Percentiles rank a stretch among this genome's conserved stretches.
Conservation (phyloP, 1,140 invertebrate genomes). For the Mya arenaria region DNA sequence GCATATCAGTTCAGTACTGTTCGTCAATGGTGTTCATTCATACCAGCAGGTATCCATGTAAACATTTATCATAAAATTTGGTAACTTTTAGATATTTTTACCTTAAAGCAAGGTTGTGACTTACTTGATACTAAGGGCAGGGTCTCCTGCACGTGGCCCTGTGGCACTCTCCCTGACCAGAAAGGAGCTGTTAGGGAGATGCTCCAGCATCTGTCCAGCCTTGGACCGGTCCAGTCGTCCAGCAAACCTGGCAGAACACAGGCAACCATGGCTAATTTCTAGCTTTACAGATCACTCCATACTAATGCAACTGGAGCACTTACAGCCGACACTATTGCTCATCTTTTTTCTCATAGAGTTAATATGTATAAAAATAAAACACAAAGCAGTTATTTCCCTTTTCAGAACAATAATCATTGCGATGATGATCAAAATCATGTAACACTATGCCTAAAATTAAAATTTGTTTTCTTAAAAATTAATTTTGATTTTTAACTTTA, state of each 20-base stretch:
- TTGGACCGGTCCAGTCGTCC: constrained; percentile 93
- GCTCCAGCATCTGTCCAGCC: constrained; percentile 89
- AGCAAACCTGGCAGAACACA: constrained; percentile 82
- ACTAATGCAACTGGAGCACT: no score
- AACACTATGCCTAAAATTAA: no score
- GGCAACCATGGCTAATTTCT: no score
- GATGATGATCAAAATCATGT: no score
- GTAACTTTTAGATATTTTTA: no score
- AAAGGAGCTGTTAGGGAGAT: constrained; percentile 93
- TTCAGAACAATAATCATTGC: background rate
- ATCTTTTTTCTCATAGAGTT: background rate
- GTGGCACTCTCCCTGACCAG: constrained; percentile 90
- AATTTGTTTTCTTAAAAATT: no score
- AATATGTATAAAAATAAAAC: background rate
- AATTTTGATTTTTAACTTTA: no score
- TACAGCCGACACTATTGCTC: background rate
- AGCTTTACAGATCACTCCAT: no score
- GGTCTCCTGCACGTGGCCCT: constrained; percentile 80
- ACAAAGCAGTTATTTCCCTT: background rate
- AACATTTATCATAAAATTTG: no score
- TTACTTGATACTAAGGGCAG: constrained; percentile 95
- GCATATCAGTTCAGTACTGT: no score
- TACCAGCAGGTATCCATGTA: no score
- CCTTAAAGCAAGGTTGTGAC: constrained; percentile 71
- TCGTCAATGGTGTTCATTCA: no score